A percentile compares a stretch with the other conserved stretches of the same genome.
phyloP scores from a whole-genome alignment of 2,797 vertebrate species.

The Aulostomus chinensis region DNA sequence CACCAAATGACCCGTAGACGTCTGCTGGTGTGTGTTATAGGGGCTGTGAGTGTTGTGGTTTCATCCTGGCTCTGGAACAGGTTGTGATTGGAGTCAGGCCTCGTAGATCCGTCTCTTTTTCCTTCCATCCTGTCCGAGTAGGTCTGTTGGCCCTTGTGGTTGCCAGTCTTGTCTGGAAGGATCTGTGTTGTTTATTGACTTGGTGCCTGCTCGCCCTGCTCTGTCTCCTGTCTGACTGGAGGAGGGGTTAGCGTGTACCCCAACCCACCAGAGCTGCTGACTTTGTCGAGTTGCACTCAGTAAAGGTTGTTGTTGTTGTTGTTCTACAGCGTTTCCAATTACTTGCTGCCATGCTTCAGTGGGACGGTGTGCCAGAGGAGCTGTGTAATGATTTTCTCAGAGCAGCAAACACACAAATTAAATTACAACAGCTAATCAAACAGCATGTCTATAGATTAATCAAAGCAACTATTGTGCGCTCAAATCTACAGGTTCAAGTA shows the following conservation, averaged over 20 bases:
- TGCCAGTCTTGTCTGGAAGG: conserved; percentile 38
- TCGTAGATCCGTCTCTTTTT: conserved; percentile 32
- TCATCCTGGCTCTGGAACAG: conserved; percentile 38
- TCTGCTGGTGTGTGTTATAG: conserved; percentile 8
- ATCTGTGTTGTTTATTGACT: conserved; percentile 62
- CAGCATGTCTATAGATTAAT: neutral
- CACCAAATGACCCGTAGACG: conserved; percentile 46
- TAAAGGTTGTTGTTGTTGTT: neutral
- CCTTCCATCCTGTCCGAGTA: conserved; percentile 12
- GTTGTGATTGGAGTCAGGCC: conserved; percentile 38
- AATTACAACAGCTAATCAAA: neutral
- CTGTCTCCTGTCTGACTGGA: conserved; percentile 41
- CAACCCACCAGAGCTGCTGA: neutral
- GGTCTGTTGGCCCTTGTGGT: conserved; percentile 27
- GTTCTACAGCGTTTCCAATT: conserved; percentile 18
- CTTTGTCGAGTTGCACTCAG: conserved; percentile 13
- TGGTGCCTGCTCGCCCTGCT: conserved; percentile 39
- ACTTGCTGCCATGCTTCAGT: conserved; percentile 16
- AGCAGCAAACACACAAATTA: conserved; percentile 9
- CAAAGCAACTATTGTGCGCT: neutral
- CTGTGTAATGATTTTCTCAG: conserved; percentile 13
- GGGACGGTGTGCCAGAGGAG: conserved; percentile 6
- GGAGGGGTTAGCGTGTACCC: conserved; percentile 11
- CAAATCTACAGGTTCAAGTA: neutral
- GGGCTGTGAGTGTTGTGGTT: conserved; percentile 31